Evolutionary conservation across 2,888 invertebrate species (phyloP), one percentile per base, ranked within the genome.

Genomic region (Eupithecia centaureata): DNA sequence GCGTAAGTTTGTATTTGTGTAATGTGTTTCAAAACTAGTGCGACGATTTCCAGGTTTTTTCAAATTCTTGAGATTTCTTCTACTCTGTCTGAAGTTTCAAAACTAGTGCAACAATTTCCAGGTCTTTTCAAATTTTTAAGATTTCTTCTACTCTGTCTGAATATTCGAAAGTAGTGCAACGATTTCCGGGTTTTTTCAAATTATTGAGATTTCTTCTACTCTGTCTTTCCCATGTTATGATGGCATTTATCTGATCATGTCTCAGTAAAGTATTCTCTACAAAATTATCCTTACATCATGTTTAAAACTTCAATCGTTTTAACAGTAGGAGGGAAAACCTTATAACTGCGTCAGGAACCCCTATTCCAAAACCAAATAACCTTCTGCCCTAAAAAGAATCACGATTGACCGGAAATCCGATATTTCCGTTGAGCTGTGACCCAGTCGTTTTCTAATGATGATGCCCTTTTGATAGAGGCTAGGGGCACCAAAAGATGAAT

Each of bases 401-500:
- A n/a, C 18, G 57, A 32, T 57, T 57, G 57, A 57, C 57, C 32
- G 57, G 57, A 57, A 32, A 57, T 57, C 57, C 32, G 57, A 32
- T 30, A 57, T 57, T 57, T 57, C 57, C 57, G 57, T 22, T 57
- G 10, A 30, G 56, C 57, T 57, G 57, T 32, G 57, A 57, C 18
- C 57, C 52, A 52, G 52, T 25, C 57, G 57, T 57, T 32, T 12
- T 57, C 57, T 32, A 30, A 56, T 32, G 32, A 56, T 32, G 57
- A 57, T 57, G 30, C 12, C 13, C 57, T 30, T 57, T 57, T 22
- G 57, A 33, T 57, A 57, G 57, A 12, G 47, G 18, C 42, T 42
- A n/a, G 18, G 47, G 32, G 30, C 32, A 32, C 56, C 57, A 57
- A 57, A 52, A 57, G 57, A 57, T 57, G 57, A 63, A 67, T 63